Base-by-base conservation (phyloP, 1,140 invertebrate genomes). In the Microplitis mediator region DNA sequence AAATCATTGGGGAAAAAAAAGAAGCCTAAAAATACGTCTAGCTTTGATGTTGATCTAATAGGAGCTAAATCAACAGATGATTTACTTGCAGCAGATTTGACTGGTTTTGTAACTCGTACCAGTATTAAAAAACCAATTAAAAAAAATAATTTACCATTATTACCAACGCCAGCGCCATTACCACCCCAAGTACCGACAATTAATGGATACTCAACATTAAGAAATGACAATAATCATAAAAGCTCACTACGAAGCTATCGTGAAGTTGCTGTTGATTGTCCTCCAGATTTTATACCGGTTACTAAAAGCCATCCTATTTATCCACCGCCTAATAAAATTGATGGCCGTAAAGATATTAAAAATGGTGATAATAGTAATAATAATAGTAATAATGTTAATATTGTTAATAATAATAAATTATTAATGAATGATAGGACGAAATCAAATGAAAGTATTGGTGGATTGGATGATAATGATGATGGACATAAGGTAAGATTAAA, bases 221-320 rank as follows among this genome's bases (percentile, higher is more conserved):
- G 81, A 56, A 90, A 89, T 78, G 88, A 90, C 36, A 45, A 23
- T 23, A 23, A 3, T 11, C 39, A 45, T 8, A 45, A 45, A 11
- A 45, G 39, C 39, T 9, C 6, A 2, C 8, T 8, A 5, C 39
- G 39, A 11, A 11, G 39, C 0, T 91, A 91, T 69, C 88, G 92
- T 68, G 92, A 94, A 78, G 89, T 93, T 76, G 92, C 93, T 6
- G 92, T 94, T 31, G 93, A 94, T 79, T 92, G 93, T 71, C 93
- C 93, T 1, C 90, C 93, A 58, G 91, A 91, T 77, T 93, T 93
- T 79, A 89, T 93, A n/a, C 92, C 91, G 76, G 90, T 92, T 23
- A 88, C 91, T 76, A 93, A 93, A 87, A 89, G 90, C 16, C 90
- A 93, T 31, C 92, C 93, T n/a, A 91, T 92, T 74, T 93, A 93